These are phyloP conservation scores for Cephus spinipes DNA, from an alignment of 2,888 invertebrate genomes.

Conservation along the genomic window DNA sequence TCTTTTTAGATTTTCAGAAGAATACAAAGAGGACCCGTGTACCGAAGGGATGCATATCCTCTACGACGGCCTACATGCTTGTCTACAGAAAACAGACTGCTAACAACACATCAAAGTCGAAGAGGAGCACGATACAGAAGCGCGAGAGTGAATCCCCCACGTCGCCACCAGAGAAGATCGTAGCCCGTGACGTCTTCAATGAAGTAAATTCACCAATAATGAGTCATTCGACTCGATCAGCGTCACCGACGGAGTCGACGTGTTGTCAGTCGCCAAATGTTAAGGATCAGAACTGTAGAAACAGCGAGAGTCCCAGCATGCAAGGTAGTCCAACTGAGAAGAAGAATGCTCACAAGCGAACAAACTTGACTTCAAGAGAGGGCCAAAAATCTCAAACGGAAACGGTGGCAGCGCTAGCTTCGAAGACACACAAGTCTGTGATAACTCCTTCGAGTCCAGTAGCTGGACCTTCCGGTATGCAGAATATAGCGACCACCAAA, in stretches of 20 bases:
- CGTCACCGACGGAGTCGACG: background rate
- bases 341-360: background rate
- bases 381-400: background rate
- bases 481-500: constrained; percentile 12
- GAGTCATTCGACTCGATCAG: background rate
- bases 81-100: constrained; percentile 67
- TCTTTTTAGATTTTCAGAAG: constrained; percentile 32
- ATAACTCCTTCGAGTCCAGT: background rate
- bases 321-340: background rate
- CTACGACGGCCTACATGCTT: constrained; percentile 74
- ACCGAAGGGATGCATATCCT: constrained; percentile 67
- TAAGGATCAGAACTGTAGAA: background rate
- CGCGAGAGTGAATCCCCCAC: background rate
- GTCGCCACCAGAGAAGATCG: background rate
- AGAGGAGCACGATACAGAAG: constrained; percentile 13
- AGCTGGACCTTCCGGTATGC: background rate
- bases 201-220: background rate
- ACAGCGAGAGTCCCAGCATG: background rate
- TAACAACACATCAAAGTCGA: background rate
- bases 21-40: constrained; percentile 58
- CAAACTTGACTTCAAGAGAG: background rate
- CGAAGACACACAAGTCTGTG: background rate
- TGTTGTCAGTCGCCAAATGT: background rate
- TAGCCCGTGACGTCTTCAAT: background rate
- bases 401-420: background rate